These are phyloP conservation scores for Psittacula derbiana DNA, from an alignment of 2,797 vertebrate species.

Conservation along the genomic window DNA sequence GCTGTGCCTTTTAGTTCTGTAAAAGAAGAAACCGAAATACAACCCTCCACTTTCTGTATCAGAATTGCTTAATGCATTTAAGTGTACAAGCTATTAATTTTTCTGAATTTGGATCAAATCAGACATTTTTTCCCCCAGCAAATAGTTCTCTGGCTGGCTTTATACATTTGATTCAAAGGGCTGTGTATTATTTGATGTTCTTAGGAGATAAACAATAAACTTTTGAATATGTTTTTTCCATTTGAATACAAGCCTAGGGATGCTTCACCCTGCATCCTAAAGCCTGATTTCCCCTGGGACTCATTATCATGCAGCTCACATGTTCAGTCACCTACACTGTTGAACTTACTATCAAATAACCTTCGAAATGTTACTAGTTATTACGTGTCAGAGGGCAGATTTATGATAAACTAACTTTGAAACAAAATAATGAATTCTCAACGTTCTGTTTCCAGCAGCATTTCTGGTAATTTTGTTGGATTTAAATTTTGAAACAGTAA, in stretches of 20 bases:
- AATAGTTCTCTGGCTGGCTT: conserved; percentile 2
- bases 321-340: conserved; percentile 75
- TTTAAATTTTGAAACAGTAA: conserved; percentile 72
- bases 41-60: not conserved
- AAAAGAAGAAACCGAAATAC: not conserved
- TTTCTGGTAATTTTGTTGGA: conserved; percentile 61
- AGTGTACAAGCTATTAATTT: not conserved
- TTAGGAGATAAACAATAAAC: conserved; percentile 74
- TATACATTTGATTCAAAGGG: conserved; percentile 47
- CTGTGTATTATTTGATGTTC: conserved; percentile 66
- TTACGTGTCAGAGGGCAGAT: conserved; percentile 77
- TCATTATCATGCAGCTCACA: conserved; percentile 79
- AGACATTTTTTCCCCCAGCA: conserved; percentile 8
- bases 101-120: conserved; percentile 45
- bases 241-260: conserved; percentile 71
- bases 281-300: conserved; percentile 74
- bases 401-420: conserved; percentile 79
- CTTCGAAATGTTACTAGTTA: conserved; percentile 77
- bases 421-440: conserved; percentile 74
- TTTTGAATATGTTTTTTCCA: conserved; percentile 71
- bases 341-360: conserved; percentile 80
- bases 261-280: conserved; percentile 67
- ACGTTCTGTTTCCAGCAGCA: conserved; percentile 55
- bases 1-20: not conserved
- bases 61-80: not conserved